phyloP scores from a whole-genome alignment of 1,140 invertebrate genomes.

The Belonocnema kinseyi region DNA sequence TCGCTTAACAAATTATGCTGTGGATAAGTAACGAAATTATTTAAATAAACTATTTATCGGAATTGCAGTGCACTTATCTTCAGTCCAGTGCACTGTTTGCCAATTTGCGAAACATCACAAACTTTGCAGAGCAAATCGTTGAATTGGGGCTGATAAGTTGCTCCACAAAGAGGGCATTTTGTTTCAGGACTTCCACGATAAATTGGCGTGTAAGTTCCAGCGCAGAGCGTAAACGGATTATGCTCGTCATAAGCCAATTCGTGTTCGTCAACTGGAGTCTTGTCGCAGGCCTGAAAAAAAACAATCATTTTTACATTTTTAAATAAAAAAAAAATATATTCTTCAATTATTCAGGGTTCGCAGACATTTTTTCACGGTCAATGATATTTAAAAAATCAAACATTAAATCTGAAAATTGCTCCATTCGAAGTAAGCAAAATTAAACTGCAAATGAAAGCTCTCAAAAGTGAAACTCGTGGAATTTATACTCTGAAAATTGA shows the following conservation, averaged over 20 bases:
- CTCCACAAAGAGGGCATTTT: constrained; percentile 95
- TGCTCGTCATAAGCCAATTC: constrained; percentile 96
- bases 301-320: no score
- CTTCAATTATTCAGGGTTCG: no score
- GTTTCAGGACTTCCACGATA: constrained; percentile 96
- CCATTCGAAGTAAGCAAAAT: no score
- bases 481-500: no score
- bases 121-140: constrained; percentile 91
- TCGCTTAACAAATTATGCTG: neutral
- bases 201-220: constrained; percentile 92
- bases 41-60: constrained; percentile 46
- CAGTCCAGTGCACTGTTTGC: constrained; percentile 91
- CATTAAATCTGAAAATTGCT: no score
- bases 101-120: constrained; percentile 93
- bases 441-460: no score
- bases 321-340: no score
- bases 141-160: constrained; percentile 91
- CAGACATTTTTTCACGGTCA: no score
- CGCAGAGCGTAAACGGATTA: constrained; percentile 98
- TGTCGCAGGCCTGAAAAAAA: constrained; percentile 88
- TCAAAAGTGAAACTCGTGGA: no score
- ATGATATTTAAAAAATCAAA: no score
- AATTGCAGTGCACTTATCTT: constrained; percentile 81
- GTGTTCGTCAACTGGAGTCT: constrained; percentile 92
- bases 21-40: no score